Conservation (phyloP, 2,888 invertebrate genomes). For the Hipparchia semele region DNA sequence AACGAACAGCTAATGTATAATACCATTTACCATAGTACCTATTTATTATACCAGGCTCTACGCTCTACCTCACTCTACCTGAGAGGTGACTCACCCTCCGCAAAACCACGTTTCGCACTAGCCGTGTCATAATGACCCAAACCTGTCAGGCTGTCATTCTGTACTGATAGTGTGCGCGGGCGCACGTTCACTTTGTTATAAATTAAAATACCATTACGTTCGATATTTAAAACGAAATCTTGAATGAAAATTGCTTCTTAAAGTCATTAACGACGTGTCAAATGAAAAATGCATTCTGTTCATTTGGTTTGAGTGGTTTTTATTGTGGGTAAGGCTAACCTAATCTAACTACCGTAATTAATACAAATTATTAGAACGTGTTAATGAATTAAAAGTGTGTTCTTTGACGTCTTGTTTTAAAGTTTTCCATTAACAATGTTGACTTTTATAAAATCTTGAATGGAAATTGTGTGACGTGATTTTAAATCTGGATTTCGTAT, state of each 20-base stretch:
- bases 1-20: no score
- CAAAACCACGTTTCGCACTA: constrained; percentile 50
- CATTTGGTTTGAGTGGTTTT: background rate
- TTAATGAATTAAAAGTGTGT: background rate
- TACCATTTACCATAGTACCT: no score
- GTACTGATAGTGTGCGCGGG: constrained; percentile 56
- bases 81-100: constrained; percentile 51
- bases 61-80: constrained; percentile 48
- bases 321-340: background rate
- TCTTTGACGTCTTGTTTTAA: background rate
- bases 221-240: constrained; percentile 21
- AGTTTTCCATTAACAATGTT: background rate
- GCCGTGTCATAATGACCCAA: constrained; percentile 58
- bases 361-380: background rate
- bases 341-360: no score
- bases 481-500: background rate
- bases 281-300: background rate
- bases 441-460: background rate
- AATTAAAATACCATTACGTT: constrained; percentile 11
- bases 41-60: background rate
- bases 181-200: constrained; percentile 55
- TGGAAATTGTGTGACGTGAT: constrained; percentile 1
- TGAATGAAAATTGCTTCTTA: constrained; percentile 25
- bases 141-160: constrained; percentile 75
- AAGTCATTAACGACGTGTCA: background rate